Evolutionary conservation across 2,888 invertebrate species (phyloP).

Genomic region (Drosophila recens): DNA sequence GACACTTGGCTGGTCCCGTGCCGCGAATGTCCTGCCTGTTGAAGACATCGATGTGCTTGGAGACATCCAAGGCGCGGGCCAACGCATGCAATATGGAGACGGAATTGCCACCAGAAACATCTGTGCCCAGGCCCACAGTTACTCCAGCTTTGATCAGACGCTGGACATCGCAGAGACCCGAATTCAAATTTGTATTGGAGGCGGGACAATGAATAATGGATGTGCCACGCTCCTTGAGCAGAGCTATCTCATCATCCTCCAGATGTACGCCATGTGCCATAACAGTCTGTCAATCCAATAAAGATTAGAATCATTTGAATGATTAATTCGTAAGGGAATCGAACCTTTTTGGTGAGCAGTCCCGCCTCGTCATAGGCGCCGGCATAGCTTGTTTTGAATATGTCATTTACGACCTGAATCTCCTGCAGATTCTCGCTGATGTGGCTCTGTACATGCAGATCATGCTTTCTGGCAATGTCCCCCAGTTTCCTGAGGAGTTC

Average conservation of each 20-base stretch:
- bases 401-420: slow-evolving; percentile 88
- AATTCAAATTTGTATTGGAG: slow-evolving; percentile 92
- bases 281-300: slow-evolving; percentile 86
- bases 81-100: slow-evolving; percentile 92
- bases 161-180: slow-evolving; percentile 92
- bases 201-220: slow-evolving; percentile 94
- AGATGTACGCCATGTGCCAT: slow-evolving; percentile 94
- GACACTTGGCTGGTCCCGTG: slow-evolving; percentile 53
- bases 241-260: slow-evolving; percentile 88
- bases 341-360: slow-evolving; percentile 91
- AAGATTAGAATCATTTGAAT: background rate
- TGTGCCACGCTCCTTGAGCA: slow-evolving; percentile 88
- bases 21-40: slow-evolving; percentile 84
- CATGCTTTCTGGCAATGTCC: slow-evolving; percentile 88
- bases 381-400: slow-evolving; percentile 88
- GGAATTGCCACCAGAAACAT: slow-evolving; percentile 93
- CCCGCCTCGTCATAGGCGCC: slow-evolving; percentile 91
- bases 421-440: slow-evolving; percentile 93
- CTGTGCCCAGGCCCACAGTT: slow-evolving; percentile 94
- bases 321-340: background rate
- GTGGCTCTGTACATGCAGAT: slow-evolving; percentile 94
- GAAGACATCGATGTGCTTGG: slow-evolving; percentile 88
- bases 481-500: slow-evolving; percentile 90
- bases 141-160: slow-evolving; percentile 88
- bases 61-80: slow-evolving; percentile 90